Evolutionary conservation across 1,140 invertebrate species (phyloP), one percentile per base, ranked within the genome.

Genomic region (Pollicipes pollicipes): DNA sequence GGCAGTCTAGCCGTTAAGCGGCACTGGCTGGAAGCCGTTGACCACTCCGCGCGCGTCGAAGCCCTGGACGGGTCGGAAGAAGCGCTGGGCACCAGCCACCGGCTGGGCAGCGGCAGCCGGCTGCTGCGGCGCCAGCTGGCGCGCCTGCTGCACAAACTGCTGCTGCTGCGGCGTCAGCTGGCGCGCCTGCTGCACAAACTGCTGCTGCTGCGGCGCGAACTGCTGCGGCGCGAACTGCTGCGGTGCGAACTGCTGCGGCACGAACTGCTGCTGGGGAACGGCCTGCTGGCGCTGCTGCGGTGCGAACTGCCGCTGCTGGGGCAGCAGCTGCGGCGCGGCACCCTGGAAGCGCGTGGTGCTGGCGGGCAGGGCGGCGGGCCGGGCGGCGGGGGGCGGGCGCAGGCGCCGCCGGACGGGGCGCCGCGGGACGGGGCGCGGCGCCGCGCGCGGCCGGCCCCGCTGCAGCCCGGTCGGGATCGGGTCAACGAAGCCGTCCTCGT

Each of bases 401-500:
- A 17, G 63, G n/a, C 37, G 72, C 68, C 30, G 72, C 26, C 72
- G 73, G 45, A 31, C 72, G 35, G 69, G 45, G 16, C 70, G 63
- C 68, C 30, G 72, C 26, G 73, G 73, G 45, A 31, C 72, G 35
- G 69, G 45, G 16, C 70, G 29, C 71, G 63, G n/a, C 4, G 73
- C 70, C 29, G 66, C 30, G 63, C 6, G 66, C 70, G 27, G 73
- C 66, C n/a, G 70, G 27, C 27, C 29, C n/a, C 29, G 69, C 35
- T 32, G 69, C 27, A 69, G 69, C 37, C 31, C 35, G 27, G 69
- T n/a, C 31, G 69, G 69, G 3, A 70, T 30, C 30, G 69, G 58
- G 35, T 73, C 66, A 10, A 73, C 71, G 26, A 69, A 69, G 16
- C 73, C 68, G 29, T 73, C 73, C 26, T 74, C 68, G 64, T 74